Evolutionary conservation across 2,113 vertebrate genomes (phyloP).

Genomic region (Misgurnus anguillicaudatus): DNA sequence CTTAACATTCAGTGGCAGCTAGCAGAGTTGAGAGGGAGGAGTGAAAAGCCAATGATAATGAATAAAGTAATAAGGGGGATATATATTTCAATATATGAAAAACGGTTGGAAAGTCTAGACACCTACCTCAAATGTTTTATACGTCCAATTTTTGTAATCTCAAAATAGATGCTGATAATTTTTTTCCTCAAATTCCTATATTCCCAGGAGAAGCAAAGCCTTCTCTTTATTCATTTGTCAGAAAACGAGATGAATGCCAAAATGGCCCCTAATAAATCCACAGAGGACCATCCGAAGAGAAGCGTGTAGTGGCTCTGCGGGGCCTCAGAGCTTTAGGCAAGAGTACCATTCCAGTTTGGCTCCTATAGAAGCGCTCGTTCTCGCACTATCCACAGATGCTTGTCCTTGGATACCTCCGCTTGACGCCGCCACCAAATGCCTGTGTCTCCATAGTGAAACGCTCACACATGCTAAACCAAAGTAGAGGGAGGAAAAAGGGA

Average conservation of each 20-base stretch:
- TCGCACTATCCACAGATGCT: conserved; percentile 70
- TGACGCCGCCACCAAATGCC: conserved; percentile 71
- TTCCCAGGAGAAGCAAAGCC: conserved; percentile 67
- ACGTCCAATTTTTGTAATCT: conserved; percentile 74
- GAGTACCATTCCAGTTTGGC: conserved; percentile 79
- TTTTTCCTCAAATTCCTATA: conserved; percentile 66
- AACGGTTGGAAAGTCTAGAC: conserved; percentile 75
- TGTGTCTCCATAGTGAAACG: conserved; percentile 73
- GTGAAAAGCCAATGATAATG: conserved; percentile 55
- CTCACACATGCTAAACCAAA: conserved; percentile 56
- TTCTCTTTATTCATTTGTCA: conserved; percentile 56
- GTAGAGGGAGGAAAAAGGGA: conserved; percentile 57
- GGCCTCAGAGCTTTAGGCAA: conserved; percentile 69
- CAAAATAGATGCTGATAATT: conserved; percentile 63
- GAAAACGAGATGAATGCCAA: conserved; percentile 58
- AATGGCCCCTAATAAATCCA: conserved; percentile 77
- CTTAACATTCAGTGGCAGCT: conserved; percentile 39
- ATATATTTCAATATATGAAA: conserved; percentile 67
- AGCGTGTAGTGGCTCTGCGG: conserved; percentile 46
- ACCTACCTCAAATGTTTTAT: conserved; percentile 83
- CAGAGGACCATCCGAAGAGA: conserved; percentile 62
- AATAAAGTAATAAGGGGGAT: conserved; percentile 45
- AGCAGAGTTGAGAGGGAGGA: conserved; percentile 38
- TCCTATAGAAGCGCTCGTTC: conserved; percentile 74
- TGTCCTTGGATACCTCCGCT: conserved; percentile 87